Conservation (phyloP, 2,113 vertebrate genomes). For the Daphoenositta chrysoptera region DNA sequence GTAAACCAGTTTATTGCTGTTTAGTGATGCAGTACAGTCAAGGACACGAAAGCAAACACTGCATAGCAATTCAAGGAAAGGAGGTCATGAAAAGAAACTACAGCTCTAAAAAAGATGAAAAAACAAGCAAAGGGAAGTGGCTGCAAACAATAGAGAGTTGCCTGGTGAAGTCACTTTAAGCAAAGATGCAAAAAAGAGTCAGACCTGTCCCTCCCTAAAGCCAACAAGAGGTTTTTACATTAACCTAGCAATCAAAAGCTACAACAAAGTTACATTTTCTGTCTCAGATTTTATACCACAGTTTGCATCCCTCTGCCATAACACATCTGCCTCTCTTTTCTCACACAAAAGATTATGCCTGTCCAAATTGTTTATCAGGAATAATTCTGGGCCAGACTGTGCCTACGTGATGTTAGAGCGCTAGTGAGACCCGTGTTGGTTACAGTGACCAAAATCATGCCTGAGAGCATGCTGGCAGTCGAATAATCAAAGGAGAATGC, state of each 20-base stretch:
- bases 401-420: neutral
- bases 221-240: neutral
- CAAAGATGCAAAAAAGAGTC: neutral
- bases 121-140: neutral
- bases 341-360: neutral
- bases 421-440: accelerated
- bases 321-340: neutral
- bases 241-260: neutral
- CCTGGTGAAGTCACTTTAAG: neutral
- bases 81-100: neutral
- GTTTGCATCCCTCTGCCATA: neutral
- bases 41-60: neutral
- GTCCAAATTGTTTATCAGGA: neutral
- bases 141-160: neutral
- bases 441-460: neutral
- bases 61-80: neutral
- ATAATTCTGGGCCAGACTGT: neutral
- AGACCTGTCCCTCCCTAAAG: neutral
- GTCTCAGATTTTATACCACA: neutral
- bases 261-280: neutral
- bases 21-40: neutral
- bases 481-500: neutral
- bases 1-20: neutral
- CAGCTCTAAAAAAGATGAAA: neutral
- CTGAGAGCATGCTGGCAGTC: neutral